Conservation (phyloP, 2,888 invertebrate species). For the Metopia argyrocephala region DNA sequence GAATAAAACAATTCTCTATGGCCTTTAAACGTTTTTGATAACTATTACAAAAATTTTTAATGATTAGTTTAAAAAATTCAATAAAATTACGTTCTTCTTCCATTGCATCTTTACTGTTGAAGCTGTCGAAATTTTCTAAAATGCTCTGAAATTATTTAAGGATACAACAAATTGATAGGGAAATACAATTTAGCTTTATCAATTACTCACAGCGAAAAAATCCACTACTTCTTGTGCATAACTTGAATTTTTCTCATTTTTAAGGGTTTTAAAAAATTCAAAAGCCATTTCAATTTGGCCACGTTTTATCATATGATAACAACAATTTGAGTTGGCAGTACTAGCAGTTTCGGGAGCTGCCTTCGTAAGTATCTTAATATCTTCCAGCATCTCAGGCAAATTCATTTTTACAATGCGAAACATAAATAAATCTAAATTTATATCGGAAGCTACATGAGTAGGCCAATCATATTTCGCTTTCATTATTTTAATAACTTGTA, state of each 20-base stretch:
- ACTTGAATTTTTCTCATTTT: constrained; percentile 67
- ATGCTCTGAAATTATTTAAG: constrained; percentile 65
- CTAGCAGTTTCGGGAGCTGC: constrained; percentile 74
- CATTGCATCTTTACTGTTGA: constrained; percentile 61
- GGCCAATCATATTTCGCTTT: constrained; percentile 78
- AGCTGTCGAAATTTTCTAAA: constrained; percentile 66
- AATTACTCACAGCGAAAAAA: constrained; percentile 67
- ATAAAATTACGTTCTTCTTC: constrained; percentile 70
- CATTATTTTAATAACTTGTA: constrained; percentile 78
- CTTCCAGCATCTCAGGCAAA: constrained; percentile 76
- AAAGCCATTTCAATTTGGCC: constrained; percentile 74
- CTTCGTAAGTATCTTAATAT: constrained; percentile 74
- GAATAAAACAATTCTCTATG: constrained; percentile 70
- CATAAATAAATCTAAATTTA: constrained; percentile 74
- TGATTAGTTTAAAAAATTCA: constrained; percentile 74
- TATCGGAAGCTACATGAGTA: constrained; percentile 71
- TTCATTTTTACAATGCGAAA: constrained; percentile 76
- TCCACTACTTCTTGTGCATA: constrained; percentile 71
- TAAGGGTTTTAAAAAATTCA: constrained; percentile 72
- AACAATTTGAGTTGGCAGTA: constrained; percentile 76
- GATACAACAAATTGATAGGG: background rate
- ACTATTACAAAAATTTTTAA: constrained; percentile 64
- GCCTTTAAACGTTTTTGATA: constrained; percentile 68
- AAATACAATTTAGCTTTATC: background rate
- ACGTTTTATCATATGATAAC: constrained; percentile 74